A percentile compares a stretch with the other conserved stretches of the same genome.
Conservation (phyloP, 2,797 vertebrate genomes). For the Peromyscus attwateri region DNA sequence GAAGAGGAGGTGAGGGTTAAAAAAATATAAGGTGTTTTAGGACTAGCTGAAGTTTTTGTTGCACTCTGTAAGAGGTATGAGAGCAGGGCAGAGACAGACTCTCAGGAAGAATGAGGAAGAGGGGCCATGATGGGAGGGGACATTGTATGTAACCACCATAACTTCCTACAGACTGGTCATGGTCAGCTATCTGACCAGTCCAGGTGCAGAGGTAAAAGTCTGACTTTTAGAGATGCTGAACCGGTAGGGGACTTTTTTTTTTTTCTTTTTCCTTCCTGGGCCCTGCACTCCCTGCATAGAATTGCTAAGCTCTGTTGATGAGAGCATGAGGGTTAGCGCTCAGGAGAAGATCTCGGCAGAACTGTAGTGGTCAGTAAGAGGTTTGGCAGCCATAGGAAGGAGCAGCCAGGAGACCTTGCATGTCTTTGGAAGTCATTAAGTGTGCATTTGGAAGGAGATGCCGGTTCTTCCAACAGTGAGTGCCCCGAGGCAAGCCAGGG, state of each 20-base stretch:
- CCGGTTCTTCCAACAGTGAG: neutral
- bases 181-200: neutral
- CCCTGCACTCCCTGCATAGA: neutral
- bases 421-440: neutral
- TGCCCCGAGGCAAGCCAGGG: neutral
- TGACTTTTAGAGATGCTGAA: neutral
- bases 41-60: neutral
- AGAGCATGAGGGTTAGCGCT: neutral
- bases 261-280: neutral
- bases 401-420: neutral
- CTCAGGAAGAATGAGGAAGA: neutral
- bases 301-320: neutral
- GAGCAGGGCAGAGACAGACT: neutral
- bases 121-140: too few relatives aligned
- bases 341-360: neutral
- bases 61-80: neutral
- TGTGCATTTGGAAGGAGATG: neutral
- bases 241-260: neutral
- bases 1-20: neutral
- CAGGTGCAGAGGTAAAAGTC: neutral
- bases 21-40: accelerated
- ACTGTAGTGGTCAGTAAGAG: neutral
- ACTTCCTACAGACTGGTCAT: neutral
- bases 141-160: neutral
- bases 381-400: neutral